phyloP scores from a whole-genome alignment of 2,888 invertebrate species.

The Amphipoea lucens region DNA sequence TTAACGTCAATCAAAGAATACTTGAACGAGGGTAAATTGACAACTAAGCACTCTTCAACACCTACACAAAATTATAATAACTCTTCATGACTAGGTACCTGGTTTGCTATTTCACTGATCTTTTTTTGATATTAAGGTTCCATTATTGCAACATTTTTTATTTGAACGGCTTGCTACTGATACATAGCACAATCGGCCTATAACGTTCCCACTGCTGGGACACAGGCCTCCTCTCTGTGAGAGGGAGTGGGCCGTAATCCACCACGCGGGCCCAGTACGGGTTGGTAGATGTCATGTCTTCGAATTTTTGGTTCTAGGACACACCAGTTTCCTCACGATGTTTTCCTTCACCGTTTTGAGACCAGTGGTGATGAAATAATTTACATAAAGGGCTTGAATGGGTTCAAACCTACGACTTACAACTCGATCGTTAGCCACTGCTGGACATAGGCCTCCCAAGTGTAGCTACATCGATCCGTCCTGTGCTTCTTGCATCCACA shows the following conservation, averaged over 20 bases:
- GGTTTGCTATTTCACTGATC: neutral
- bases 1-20: conserved; percentile 18
- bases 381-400: no score
- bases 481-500: neutral
- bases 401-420: no score
- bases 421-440: neutral
- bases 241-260: no score
- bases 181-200: neutral
- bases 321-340: no score
- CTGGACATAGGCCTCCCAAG: neutral
- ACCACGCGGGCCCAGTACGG: no score
- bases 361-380: no score
- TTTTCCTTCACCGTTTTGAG: no score
- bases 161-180: neutral
- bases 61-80: conserved; percentile 1
- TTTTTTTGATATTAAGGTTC: neutral
- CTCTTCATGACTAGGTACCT: neutral
- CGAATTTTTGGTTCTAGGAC: no score
- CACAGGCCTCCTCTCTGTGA: no score
- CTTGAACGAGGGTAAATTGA: neutral
- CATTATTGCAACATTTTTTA: neutral
- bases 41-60: neutral
- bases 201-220: no score
- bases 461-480: no score
- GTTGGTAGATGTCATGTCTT: no score